These are phyloP conservation scores for Procapra przewalskii DNA, from an alignment of 2,113 vertebrate genomes.

Conservation along the genomic window DNA sequence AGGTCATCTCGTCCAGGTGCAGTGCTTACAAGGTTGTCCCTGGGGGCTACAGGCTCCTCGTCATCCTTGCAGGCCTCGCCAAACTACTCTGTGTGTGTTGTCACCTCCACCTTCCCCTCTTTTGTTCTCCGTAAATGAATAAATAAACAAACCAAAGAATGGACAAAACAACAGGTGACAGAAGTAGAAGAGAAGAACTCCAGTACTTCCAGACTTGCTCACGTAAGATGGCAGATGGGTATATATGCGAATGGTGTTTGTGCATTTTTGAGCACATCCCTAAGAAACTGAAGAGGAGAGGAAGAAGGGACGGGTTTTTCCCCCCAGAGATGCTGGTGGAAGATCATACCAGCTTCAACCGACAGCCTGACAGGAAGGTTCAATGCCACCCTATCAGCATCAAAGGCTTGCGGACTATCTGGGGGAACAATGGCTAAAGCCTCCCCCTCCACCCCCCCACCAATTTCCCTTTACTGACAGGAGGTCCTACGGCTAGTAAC, in stretches of 20 bases:
- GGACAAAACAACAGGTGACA: not conserved
- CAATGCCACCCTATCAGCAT: not conserved
- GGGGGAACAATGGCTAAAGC: not conserved
- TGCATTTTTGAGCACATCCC: no score
- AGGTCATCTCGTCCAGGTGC: not conserved
- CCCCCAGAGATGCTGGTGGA: not conserved
- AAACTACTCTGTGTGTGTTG: not conserved
- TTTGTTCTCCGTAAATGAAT: not conserved
- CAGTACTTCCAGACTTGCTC: not conserved
- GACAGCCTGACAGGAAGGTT: not conserved
- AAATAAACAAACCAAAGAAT: not conserved
- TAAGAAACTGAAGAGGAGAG: not conserved
- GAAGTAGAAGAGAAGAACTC: not conserved
- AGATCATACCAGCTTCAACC: not conserved
- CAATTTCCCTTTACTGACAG: not conserved
- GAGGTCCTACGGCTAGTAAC: not conserved
- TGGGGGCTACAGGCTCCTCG: not conserved
- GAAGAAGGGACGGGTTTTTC: not conserved
- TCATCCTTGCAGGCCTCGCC: not conserved
- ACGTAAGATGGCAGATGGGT: rapidly evolving
- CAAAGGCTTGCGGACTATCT: not conserved
- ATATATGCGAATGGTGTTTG: rapidly evolving
- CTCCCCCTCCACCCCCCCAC: rapidly evolving
- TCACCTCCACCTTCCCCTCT: not conserved
- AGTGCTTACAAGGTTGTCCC: not conserved